Conservation (phyloP, 2,888 invertebrate genomes). For the Pristionchus exspectatus region DNA sequence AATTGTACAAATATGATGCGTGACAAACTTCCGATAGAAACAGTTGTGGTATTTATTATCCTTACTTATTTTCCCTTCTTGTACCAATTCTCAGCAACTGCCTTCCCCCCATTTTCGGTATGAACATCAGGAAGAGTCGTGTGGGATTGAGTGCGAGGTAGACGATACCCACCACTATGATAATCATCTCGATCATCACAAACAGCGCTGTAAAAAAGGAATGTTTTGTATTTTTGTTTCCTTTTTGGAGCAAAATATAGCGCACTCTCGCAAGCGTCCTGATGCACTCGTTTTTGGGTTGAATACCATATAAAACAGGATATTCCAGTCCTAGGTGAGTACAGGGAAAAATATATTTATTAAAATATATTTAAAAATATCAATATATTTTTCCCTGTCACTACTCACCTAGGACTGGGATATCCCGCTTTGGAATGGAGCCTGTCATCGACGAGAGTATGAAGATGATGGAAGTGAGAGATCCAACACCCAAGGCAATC, state of each 20-base stretch:
- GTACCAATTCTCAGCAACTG: background rate
- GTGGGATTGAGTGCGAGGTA: background rate
- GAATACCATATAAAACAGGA: too few relatives aligned
- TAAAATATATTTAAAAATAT: too few relatives aligned
- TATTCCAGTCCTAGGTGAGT: too few relatives aligned
- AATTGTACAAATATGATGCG: too few relatives aligned
- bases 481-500: constrained; percentile 13
- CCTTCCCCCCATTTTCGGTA: background rate
- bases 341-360: too few relatives aligned
- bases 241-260: too few relatives aligned
- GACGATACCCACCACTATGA: background rate
- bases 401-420: background rate
- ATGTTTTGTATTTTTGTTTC: too few relatives aligned
- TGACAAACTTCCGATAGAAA: background rate
- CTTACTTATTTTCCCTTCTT: background rate
- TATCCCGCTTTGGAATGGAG: background rate
- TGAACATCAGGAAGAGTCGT: background rate
- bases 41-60: background rate
- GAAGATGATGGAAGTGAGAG: constrained; percentile 25
- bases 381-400: background rate
- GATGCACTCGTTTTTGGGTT: background rate
- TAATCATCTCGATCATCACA: constrained; percentile 9
- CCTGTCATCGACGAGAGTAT: constrained; percentile 1
- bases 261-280: too few relatives aligned
- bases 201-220: background rate